phyloP scores from a whole-genome alignment of 2,797 vertebrate species.

The Sphenopsis melanotis region DNA sequence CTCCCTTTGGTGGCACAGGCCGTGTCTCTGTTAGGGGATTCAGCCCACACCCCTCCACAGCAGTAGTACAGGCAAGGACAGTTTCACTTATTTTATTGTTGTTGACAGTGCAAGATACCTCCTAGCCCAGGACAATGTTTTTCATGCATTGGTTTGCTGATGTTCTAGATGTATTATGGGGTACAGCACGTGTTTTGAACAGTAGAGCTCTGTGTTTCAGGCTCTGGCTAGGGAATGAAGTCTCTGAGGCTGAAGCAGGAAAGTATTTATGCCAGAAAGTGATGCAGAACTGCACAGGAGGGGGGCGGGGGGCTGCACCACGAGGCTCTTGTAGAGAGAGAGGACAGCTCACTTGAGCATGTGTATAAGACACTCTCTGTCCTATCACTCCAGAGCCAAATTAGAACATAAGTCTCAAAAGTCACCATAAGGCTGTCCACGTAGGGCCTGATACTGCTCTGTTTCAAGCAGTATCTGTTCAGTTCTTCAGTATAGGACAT shows the following conservation, averaged over 20 bases:
- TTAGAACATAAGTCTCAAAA: neutral
- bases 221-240: neutral
- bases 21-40: neutral
- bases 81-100: neutral
- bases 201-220: neutral
- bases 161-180: neutral
- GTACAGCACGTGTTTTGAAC: neutral
- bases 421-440: neutral
- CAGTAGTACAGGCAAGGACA: neutral
- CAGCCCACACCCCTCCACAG: neutral
- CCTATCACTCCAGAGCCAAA: neutral
- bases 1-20: constrained; percentile 24
- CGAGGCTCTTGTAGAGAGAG: neutral
- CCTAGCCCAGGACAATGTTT: neutral
- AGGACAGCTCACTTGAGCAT: neutral
- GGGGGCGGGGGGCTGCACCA: neutral
- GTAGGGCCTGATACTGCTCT: neutral
- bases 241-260: neutral
- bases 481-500: neutral
- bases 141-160: neutral
- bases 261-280: neutral
- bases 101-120: neutral
- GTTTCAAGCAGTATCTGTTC: neutral
- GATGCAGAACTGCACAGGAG: neutral
- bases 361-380: neutral